phyloP scores from a whole-genome alignment of 2,113 vertebrate species.

The Calyptommatus sinebrachiatus region DNA sequence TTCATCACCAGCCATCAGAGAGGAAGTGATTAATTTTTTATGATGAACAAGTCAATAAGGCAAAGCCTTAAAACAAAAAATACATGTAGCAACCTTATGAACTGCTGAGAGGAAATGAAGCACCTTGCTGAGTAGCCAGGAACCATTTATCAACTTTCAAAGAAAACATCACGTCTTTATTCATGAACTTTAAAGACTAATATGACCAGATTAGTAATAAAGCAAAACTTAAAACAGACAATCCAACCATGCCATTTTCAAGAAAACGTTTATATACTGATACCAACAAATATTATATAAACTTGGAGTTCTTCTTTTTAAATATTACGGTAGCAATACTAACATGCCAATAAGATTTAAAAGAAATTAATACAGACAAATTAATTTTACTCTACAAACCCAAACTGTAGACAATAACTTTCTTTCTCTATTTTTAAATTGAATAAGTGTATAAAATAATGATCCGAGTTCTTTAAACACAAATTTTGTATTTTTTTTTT shows the following conservation, averaged over 20 bases:
- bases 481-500: too few relatives aligned
- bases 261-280: background rate
- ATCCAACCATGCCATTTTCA: constrained; percentile 10
- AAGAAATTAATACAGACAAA: constrained; percentile 13
- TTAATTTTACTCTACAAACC: constrained; percentile 37
- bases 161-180: constrained; percentile 6
- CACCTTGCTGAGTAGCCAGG: constrained; percentile 31
- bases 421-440: too few relatives aligned
- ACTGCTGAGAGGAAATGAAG: constrained; percentile 55
- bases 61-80: background rate
- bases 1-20: constrained; percentile 55
- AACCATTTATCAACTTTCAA: constrained; percentile 35
- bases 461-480: too few relatives aligned
- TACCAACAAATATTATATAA: background rate
- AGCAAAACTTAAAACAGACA: constrained; percentile 10
- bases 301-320: constrained; percentile 19
- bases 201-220: background rate
- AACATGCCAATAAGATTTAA: background rate
- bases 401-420: background rate
- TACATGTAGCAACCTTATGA: constrained; percentile 49
- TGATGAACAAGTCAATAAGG: constrained; percentile 56
- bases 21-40: constrained; percentile 61
- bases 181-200: constrained; percentile 16
- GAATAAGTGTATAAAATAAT: too few relatives aligned
- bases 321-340: background rate